Base-by-base conservation (phyloP, 2,797 vertebrate genomes). In the Pelochelys cantorii region DNA sequence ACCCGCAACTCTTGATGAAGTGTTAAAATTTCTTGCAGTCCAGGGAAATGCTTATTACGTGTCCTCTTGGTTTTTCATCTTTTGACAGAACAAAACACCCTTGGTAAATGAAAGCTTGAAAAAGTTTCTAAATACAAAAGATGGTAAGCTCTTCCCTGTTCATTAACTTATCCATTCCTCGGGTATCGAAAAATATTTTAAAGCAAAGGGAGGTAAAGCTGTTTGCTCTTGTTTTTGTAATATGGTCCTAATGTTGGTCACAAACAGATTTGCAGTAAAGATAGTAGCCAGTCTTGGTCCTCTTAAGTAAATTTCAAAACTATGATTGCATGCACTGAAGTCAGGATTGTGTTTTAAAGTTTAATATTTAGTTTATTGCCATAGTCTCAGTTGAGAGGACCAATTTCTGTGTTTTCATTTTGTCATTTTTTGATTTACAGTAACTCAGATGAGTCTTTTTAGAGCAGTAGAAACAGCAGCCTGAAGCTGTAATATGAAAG, bases 81-180 rank as follows among this genome's bases (percentile, higher is more conserved):
- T 95, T 97, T 95, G 83, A 87, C 97, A 99, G 99, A 99, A 99
- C 89, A 99, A 99, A 98, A 96, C 97, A 83, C 98, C 99, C 62
- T 98, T 99, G 90, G 98, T 99, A 94, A 99, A 99, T 65, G 98
- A 99, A 95, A 98, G 98, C 95, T 98, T 99, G 97, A 99, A 98
- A 97, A 99, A 97, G 84, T 99, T 98, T 97, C 98, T 99, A 81
- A 98, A 97, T 97, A 99, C 98, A 17, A 98, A 98, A 98, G 99
- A 99, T 42, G 99, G 99, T 99, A 97, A 99, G 98, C 90, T 88
- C 10, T 89, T 91, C 1, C 6, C 83, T 60, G 4, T 75, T 71
- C 68, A 10, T 87, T 96, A 89, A 94, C 54, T 75, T 17, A 5
- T 84, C 4, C 84, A 11, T 13, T 88, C 93, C 4, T 71, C 54